phyloP scores from a whole-genome alignment of 2,888 invertebrate species.

The Cylindroiulus punctatus region DNA sequence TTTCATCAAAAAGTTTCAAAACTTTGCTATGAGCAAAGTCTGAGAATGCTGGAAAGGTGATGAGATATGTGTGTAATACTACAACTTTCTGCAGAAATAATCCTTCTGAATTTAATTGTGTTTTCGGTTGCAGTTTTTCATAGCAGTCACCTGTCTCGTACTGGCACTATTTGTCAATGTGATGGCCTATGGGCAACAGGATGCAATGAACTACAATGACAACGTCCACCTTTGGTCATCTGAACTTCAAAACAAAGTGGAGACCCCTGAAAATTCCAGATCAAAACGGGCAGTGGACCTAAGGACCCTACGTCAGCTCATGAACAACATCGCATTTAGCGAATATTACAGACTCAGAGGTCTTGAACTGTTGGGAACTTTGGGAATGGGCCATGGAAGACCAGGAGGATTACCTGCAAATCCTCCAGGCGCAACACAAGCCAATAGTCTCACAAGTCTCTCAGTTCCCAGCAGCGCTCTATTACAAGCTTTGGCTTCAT shows the following conservation, averaged over 20 bases:
- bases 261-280: not conserved
- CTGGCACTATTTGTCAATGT: not conserved
- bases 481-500: not conserved
- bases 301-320: slow-evolving; percentile 46
- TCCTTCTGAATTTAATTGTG: not conserved
- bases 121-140: not conserved
- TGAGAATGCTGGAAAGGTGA: too few relatives aligned
- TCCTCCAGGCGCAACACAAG: not conserved
- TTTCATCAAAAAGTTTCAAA: too few relatives aligned
- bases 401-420: not conserved
- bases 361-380: slow-evolving; percentile 49
- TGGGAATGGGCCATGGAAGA: slow-evolving; percentile 52
- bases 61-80: too few relatives aligned
- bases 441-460: not conserved
- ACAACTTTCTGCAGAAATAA: not conserved
- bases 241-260: not conserved
- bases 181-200: not conserved
- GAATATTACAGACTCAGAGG: slow-evolving; percentile 53
- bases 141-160: not conserved
- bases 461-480: not conserved
- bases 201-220: not conserved
- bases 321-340: slow-evolving; percentile 54
- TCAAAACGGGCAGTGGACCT: slow-evolving; percentile 50
- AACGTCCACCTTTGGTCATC: not conserved
- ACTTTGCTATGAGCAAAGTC: too few relatives aligned